These are phyloP conservation scores for Syndactyla subalaris DNA, from an alignment of 2,797 vertebrate species.

Conservation along the genomic window DNA sequence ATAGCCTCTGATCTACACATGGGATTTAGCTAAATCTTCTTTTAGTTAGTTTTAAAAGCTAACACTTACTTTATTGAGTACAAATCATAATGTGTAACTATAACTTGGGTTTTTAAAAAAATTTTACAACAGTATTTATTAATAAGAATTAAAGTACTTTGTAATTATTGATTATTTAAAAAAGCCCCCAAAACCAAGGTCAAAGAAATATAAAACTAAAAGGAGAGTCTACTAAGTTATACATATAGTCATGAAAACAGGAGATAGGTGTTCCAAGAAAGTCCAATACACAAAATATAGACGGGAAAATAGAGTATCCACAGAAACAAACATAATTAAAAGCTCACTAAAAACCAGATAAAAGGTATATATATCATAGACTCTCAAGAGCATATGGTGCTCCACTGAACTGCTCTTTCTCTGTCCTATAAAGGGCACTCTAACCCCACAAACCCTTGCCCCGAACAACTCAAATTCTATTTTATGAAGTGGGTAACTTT, in stretches of 20 bases:
- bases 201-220: not conserved
- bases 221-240: not conserved
- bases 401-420: not conserved
- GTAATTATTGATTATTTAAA: not conserved
- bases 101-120: not conserved
- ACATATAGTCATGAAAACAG: not conserved
- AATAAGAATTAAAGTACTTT: not conserved
- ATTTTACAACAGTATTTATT: not conserved
- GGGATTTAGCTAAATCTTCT: not conserved
- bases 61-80: not conserved
- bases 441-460: not conserved
- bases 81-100: not conserved
- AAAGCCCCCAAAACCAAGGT: not conserved
- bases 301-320: not conserved
- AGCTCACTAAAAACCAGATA: not conserved
- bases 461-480: not conserved
- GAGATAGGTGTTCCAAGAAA: not conserved
- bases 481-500: not conserved
- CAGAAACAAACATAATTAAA: not conserved
- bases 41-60: not conserved
- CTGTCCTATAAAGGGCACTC: not conserved
- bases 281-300: not conserved
- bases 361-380: not conserved
- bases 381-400: not conserved
- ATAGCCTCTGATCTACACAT: constrained; percentile 15